Evolutionary conservation across 2,113 vertebrate genomes (phyloP).

Genomic region (Cynocephalus volans): DNA sequence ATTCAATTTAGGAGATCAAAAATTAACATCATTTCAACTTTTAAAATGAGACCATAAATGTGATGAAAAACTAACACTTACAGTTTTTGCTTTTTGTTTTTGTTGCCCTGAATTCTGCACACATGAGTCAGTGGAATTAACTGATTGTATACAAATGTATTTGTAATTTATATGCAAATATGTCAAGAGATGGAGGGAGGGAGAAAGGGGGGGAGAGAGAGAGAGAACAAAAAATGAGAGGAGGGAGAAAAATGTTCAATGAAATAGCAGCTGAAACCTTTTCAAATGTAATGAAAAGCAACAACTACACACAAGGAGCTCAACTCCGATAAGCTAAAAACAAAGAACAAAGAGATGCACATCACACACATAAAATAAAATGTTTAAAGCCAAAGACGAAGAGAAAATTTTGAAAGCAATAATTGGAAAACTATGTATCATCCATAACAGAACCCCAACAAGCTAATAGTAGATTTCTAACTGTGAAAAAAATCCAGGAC

Average conservation of each 20-base stretch:
- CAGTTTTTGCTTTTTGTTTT: background rate
- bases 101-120: background rate
- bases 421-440: background rate
- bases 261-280: background rate
- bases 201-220: no score
- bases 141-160: background rate
- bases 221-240: background rate
- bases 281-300: background rate
- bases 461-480: background rate
- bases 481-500: background rate
- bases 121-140: background rate
- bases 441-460: background rate
- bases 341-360: background rate
- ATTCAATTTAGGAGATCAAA: background rate
- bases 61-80: background rate
- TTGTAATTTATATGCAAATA: background rate
- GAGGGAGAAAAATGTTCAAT: background rate
- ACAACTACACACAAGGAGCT: background rate
- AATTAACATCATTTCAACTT: background rate
- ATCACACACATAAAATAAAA: background rate
- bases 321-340: background rate
- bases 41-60: background rate
- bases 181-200: no score
- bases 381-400: background rate
- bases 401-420: background rate